Base-by-base conservation (phyloP, 2,888 invertebrate genomes). In the Sinelater perroti region DNA sequence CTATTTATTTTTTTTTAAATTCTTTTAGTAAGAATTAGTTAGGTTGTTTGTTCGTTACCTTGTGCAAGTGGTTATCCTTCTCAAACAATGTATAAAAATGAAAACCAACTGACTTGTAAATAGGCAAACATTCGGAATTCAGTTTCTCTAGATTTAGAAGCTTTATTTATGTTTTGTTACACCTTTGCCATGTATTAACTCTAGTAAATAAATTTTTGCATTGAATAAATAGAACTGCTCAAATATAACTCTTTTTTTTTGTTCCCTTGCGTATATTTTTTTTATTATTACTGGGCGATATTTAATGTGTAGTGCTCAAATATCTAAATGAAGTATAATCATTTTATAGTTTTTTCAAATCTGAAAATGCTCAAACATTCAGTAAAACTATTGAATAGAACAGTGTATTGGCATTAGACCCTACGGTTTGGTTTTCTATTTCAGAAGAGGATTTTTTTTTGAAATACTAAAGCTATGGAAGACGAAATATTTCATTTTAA, bases 181-280 rank as follows among this genome's bases (percentile, higher is more conserved):
- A 64, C 70, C 65, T 65, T 68, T 67, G 71, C 70, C 70, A 70
- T 73, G 72, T 73, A 72, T 71, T 72, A 69, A 69, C 70, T 67
- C 63, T 64, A 63, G 66, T 71, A 46, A 72, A 73, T 72, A 69
- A 71, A 69, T 68, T 72, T 71, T 73, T 74, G 72, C 73, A 73
- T 74, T 72, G 67, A 73, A 71, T 71, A 71, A 71, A 49, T 56
- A 56, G 52, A 60, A 52, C 51, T 56, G 56, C 60, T 36, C 28
- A 36, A 38, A 17, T 38, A 13, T 46, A n/a, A n/a, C n/a, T n/a
- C 47, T 6, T 36, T 44, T 20, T 42, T 33, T 44, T 13, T 40
- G 8, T 36, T 36, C 24, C 24, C 10, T 28, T 28, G 8, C 28
- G 2, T 28, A 6, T 3, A 10, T 3, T 28, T 6, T 6, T 10